Base-by-base conservation (phyloP, 2,113 vertebrate genomes). In the Periophthalmodon schlosseri region DNA sequence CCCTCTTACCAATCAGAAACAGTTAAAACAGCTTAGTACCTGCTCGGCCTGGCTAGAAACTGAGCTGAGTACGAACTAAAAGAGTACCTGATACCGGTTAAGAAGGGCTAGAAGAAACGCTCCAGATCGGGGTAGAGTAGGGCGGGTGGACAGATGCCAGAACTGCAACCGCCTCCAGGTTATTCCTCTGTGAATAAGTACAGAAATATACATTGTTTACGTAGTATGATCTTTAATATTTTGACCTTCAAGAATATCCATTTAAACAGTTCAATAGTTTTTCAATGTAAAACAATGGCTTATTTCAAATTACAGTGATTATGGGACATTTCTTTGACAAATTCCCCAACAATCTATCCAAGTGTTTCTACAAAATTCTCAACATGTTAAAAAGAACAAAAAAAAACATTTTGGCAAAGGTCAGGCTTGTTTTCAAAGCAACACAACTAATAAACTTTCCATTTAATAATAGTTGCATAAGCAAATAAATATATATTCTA, bases 401-500 rank as follows among this genome's bases (percentile, higher is more conserved):
- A 67, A 54, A 54, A 56, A 56, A 56, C 52, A 56, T n/a, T 36
- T 34, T 34, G 8, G 15, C 14, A 65, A 68, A 28, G 8, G 21
- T 69, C 66, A 6, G 69, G 11, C 52, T 23, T 14, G 36, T 67
- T 20, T 70, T 44, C 56, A 66, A 73, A 76, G 67, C 15, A 20
- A 72, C 65, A 68, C 15, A 60, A 65, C 74, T 50, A 16, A 68
- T 50, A 77, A 33, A 4, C 49, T 33, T 52, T 74, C 63, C 54
- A 63, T 20, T 60, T 24, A 36, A 39, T 52, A 61, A 77, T 65
- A 64, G 23, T 54, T 58, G 50, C 15, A 12, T 57, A 60, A 36
- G 23, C 16, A 69, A 65, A 58, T 71, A n/a, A 83, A 56, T n/a
- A 65, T 12, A 49, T 21, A 70, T 23, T 74, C 49, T 64, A 71